Evolutionary conservation across 2,797 vertebrate genomes (phyloP), one percentile per base, ranked within the genome.

Genomic region (Anguilla megastoma): DNA sequence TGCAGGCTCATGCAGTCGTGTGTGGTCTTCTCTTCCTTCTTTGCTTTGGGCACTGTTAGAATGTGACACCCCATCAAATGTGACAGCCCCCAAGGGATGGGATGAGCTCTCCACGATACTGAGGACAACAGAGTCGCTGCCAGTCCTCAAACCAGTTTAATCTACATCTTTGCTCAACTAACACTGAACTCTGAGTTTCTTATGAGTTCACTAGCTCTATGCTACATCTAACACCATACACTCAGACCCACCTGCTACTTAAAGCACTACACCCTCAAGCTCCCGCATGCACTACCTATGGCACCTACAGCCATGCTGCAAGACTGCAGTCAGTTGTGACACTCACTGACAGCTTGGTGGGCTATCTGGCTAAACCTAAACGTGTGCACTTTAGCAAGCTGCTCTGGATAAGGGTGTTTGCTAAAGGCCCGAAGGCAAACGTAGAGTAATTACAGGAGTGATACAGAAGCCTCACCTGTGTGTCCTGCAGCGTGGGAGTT

Each of bases 1-100:
- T 94, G 94, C 87, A 92, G 91, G 90, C 92, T 92, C 94, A 95
- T 90, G 18, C 86, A 91, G 94, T 94, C 92, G 7, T n/a, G 91
- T 50, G 89, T 87, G 48, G 91, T 93, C 93, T 95, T 92, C 94
- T 24, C 93, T 94, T 94, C 6, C 89, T 91, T 90, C 92, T 92
- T 24, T 21, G 16, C 60, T 3, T 69, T n/a, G 24, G 24, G 63
- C 24, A n/a, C 63, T 27, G n/a, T 69, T 27, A 5, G n/a, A 27
- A n/a, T 5, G 24, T 7, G 63, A 69, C 24, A n/a, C 7, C n/a
- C 12, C 56, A 3, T 16, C 56, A 58, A 58, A 58, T 58, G 56
- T 58, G 56, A 58, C 56, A 3, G 56, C 56, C 56, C 56, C 56
- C 56, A 16, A 27, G 63, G n/a, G 63, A 7, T 8, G 63, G 63